These are phyloP conservation scores for Psittacula echo DNA, from an alignment of 2,797 vertebrate species.

Conservation along the genomic window DNA sequence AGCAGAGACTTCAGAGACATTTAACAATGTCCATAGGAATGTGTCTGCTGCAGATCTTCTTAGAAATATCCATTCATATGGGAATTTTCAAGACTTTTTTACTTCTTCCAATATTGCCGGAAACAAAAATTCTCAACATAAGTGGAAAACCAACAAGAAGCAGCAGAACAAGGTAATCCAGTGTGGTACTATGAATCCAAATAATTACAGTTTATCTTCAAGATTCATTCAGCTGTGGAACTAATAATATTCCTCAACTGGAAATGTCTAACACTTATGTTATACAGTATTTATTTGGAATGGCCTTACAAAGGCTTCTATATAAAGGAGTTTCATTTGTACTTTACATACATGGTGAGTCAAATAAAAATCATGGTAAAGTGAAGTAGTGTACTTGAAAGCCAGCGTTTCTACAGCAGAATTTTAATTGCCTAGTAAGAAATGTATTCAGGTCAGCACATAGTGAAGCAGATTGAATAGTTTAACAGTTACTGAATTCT, in stretches of 20 bases:
- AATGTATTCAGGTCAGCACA: not conserved
- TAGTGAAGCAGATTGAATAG: not conserved
- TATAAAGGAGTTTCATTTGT: not conserved
- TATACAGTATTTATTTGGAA: not conserved
- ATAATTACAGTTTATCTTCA: not conserved
- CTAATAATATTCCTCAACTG: not conserved
- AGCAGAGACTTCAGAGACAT: not conserved
- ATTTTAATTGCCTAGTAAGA: constrained; percentile 25
- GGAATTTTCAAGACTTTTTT: not conserved
- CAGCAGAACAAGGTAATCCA: not conserved
- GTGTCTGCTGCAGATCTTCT: not conserved
- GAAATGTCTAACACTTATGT: not conserved
- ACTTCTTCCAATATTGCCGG: not conserved
- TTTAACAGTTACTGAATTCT: constrained; percentile 8
- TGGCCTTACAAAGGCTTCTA: not conserved
- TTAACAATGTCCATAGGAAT: not conserved
- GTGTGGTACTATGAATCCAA: not conserved
- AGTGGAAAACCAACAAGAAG: not conserved
- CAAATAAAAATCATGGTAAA: not conserved
- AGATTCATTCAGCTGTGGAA: not conserved
- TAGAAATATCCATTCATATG: not conserved
- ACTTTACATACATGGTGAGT: not conserved
- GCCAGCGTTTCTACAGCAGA: not conserved
- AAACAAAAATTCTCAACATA: not conserved
- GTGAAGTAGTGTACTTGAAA: not conserved